A percentile compares a stretch with the other conserved stretches of the same genome.
phyloP scores from a whole-genome alignment of 2,113 vertebrate species.

The Myotis yumanensis region DNA sequence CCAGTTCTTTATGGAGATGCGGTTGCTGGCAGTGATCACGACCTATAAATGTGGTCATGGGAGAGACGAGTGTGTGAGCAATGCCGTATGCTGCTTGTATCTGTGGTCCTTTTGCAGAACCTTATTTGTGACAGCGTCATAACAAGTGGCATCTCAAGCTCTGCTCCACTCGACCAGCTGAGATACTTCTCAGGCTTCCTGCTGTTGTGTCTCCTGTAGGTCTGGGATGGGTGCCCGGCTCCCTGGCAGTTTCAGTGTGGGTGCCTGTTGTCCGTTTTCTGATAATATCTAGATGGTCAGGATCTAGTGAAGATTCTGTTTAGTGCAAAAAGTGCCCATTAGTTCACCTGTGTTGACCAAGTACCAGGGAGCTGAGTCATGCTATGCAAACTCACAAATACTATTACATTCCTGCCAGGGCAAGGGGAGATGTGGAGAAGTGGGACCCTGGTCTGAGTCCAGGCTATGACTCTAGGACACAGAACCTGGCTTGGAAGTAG shows the following conservation, averaged over 20 bases:
- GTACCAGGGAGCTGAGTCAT: neutral
- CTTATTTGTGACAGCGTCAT: neutral
- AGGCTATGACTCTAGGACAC: neutral
- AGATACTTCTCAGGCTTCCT: neutral
- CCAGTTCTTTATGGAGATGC: conserved; percentile 14
- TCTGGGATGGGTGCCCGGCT: neutral
- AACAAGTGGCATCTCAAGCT: neutral
- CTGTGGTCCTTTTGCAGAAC: neutral
- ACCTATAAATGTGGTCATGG: neutral
- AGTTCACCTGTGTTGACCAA: neutral
- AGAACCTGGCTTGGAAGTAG: neutral
- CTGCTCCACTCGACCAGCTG: neutral
- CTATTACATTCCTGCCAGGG: neutral
- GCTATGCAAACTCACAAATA: neutral
- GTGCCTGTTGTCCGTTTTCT: neutral
- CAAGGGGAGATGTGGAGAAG: neutral
- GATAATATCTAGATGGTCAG: neutral
- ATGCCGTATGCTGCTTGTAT: neutral
- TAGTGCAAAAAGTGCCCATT: neutral
- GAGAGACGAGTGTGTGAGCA: neutral
- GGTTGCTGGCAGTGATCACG: neutral
- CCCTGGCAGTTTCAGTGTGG: neutral
- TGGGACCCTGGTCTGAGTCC: neutral
- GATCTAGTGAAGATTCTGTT: neutral
- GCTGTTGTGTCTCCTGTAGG: neutral